phyloP scores from a whole-genome alignment of 2,888 invertebrate genomes.

The Alsophila aescularia region DNA sequence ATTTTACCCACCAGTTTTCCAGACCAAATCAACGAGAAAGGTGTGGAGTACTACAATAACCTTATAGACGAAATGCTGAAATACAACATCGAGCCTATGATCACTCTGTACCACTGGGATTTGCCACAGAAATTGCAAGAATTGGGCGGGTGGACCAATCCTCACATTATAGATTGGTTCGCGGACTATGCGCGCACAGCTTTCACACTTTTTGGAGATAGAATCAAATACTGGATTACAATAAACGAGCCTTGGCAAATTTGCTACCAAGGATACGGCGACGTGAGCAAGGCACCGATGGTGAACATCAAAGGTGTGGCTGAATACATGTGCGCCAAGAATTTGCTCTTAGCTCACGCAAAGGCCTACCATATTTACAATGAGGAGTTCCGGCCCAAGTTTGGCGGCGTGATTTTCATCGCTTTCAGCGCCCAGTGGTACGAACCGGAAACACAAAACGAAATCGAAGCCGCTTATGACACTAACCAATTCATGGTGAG shows the following conservation, averaged over 20 bases:
- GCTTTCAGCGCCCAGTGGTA: conserved; percentile 82
- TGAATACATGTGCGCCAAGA: conserved; percentile 76
- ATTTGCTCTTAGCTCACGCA: conserved; percentile 81
- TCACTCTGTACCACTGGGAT: conserved; percentile 81
- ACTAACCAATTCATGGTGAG: conserved; percentile 74
- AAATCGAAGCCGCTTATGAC: conserved; percentile 76
- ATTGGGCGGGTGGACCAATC: conserved; percentile 78
- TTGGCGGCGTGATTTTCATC: conserved; percentile 66
- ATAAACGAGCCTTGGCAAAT: conserved; percentile 79
- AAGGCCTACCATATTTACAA: conserved; percentile 66
- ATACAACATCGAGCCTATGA: conserved; percentile 84
- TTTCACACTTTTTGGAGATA: conserved; percentile 70
- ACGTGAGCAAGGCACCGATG: conserved; percentile 48
- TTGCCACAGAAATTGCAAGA: conserved; percentile 76
- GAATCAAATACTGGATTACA: conserved; percentile 81
- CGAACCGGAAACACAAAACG: conserved; percentile 62
- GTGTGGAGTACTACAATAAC: conserved; percentile 86
- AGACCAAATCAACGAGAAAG: conserved; percentile 76
- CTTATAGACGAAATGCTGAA: conserved; percentile 84
- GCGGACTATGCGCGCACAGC: conserved; percentile 66
- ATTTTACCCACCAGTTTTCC: conserved; percentile 83
- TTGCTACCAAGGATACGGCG: conserved; percentile 70
- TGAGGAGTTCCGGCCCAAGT: conserved; percentile 57
- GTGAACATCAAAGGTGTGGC: conserved; percentile 67
- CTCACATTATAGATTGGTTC: conserved; percentile 68